These are phyloP conservation scores for Mormyrus hasselquistii DNA, from an alignment of 2,797 vertebrate genomes.

Conservation along the genomic window DNA sequence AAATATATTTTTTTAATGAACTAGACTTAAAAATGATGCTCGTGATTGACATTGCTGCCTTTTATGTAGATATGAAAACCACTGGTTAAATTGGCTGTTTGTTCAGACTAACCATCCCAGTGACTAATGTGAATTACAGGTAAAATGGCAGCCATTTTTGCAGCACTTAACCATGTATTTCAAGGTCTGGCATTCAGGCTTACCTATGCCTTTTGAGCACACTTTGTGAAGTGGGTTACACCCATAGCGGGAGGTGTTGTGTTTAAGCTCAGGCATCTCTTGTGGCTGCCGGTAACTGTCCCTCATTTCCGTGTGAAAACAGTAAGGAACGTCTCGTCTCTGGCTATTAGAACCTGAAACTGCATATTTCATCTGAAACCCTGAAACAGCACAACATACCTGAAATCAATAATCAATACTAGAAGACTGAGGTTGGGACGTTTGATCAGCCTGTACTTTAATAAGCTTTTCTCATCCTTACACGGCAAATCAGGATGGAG, in stretches of 20 bases:
- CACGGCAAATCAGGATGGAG: not conserved
- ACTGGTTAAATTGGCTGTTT: not conserved
- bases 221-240: conserved; percentile 44
- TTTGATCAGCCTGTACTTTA: not conserved
- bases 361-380: conserved; percentile 36
- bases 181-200: conserved; percentile 18
- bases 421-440: not conserved
- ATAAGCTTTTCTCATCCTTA: not conserved
- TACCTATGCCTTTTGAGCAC: conserved; percentile 57
- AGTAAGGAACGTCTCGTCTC: conserved; percentile 34
- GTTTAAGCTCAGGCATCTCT: conserved; percentile 48
- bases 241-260: conserved; percentile 47
- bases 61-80: not conserved
- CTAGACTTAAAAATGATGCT: not conserved
- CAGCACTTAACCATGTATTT: not conserved
- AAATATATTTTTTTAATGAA: not conserved
- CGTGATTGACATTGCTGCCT: not conserved
- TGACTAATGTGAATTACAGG: not conserved
- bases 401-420: not conserved
- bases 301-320: conserved; percentile 58
- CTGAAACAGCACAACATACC: conserved; percentile 34
- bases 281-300: conserved; percentile 52
- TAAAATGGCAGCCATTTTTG: not conserved
- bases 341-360: conserved; percentile 29
- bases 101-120: not conserved